Percentiles rank a stretch among this genome's conserved stretches.
phyloP scores from a whole-genome alignment of 2,113 vertebrate genomes.

The Sapajus apella region DNA sequence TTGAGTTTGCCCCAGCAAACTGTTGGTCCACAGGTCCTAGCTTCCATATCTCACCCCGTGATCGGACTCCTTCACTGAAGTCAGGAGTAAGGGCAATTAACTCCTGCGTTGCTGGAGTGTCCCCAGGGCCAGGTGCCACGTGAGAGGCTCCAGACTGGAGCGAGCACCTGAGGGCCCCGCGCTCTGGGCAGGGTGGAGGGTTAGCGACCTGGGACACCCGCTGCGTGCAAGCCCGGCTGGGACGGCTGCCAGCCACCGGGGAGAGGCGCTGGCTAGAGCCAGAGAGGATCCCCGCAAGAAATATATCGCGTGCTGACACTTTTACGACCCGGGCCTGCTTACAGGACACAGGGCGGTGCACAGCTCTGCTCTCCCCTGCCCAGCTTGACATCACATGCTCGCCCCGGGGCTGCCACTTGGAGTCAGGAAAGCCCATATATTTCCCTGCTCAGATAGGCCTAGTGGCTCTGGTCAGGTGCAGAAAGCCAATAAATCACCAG shows the following conservation, averaged over 20 bases:
- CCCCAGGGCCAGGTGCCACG: too few relatives aligned
- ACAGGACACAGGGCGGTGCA: constrained; percentile 84
- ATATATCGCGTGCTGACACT: constrained; percentile 87
- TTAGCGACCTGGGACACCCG: fast-evolving
- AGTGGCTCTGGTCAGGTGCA: constrained; percentile 87
- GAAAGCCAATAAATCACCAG: constrained; percentile 89
- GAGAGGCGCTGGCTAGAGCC: constrained; percentile 79
- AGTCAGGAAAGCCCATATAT: constrained; percentile 87
- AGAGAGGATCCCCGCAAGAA: constrained; percentile 84
- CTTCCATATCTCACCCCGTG: neutral
- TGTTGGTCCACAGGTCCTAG: neutral
- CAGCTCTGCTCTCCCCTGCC: constrained; percentile 79
- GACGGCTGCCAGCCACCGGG: neutral
- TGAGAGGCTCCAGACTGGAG: neutral
- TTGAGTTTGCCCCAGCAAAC: neutral
- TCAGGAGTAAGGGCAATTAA: neutral
- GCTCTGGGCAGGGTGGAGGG: fast-evolving
- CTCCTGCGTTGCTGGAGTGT: neutral
- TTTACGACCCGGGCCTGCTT: constrained; percentile 86
- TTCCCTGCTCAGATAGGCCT: constrained; percentile 82
- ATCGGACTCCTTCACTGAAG: neutral
- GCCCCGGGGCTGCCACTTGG: constrained; percentile 82
- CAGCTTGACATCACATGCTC: constrained; percentile 78
- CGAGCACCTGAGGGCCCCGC: fast-evolving
- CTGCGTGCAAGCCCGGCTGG: neutral